Evolutionary conservation across 2,797 vertebrate genomes (phyloP), one percentile per base, ranked within the genome.

Genomic region (Lacerta viridis): DNA sequence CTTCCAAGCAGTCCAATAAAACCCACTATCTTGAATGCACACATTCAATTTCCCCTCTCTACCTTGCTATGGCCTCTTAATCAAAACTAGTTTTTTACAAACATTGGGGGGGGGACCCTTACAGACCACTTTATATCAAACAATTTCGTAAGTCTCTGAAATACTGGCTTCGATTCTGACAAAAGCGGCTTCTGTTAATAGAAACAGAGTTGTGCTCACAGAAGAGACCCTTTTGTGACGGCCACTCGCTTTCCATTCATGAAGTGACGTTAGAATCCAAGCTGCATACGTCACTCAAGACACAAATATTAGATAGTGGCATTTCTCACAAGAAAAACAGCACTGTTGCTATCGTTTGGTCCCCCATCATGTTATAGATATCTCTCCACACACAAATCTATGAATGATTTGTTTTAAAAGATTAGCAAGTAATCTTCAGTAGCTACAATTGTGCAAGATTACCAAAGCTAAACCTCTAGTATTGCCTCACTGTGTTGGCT

Each of bases 391-490:
- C 5, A 64, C 61, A 64, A 18, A 64, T 23, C 17, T 23, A 64
- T 64, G 61, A 23, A 55, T 55, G 50, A 55, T 55, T 55, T 55
- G 50, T 77, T 85, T 43, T 17, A 76, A 27, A 66, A 91, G 77
- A 80, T 71, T 83, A 88, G 81, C 77, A 72, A 81, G 29, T 69
- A 61, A 83, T 69, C 36, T 89, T 85, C 82, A 80, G 80, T 76
- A 43, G 66, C 85, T 84, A 50, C 50, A 17, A 71, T 86, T 66
- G 33, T 79, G 33, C 36, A 68, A 72, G 33, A 85, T 85, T 87
- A 74, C 36, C 81, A 61, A 33, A 74, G 29, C n/a, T 33, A 75
- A 68, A 25, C 41, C 20, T 33, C 18, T 84, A 43, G 2, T 88
- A 13, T 81, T 76, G 25, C 43, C 43, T 55, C 33, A 39, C 41